Evolutionary conservation across 2,113 vertebrate genomes (phyloP).

Genomic region (Scophthalmus maximus): DNA sequence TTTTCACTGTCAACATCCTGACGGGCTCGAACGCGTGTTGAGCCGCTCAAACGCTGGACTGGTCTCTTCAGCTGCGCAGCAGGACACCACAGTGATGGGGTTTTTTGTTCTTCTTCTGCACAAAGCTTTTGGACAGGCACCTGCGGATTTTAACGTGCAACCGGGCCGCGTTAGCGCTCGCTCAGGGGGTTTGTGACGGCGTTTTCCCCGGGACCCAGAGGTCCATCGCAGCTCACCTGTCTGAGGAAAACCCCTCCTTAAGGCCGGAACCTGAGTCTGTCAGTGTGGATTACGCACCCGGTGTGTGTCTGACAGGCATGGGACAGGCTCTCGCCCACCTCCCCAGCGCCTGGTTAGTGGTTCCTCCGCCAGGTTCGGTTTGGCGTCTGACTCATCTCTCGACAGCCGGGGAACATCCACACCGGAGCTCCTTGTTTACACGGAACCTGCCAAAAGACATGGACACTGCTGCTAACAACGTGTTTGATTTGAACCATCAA

Average conservation of each 20-base stretch:
- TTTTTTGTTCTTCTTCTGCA: too few species aligned
- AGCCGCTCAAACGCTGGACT: slow-evolving; percentile 9
- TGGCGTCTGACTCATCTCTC: slow-evolving; percentile 20
- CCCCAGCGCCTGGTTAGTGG: slow-evolving; percentile 18
- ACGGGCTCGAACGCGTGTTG: slow-evolving; percentile 31
- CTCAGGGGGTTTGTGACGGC: slow-evolving; percentile 21
- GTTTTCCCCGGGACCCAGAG: slow-evolving; percentile 45
- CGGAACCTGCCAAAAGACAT: not conserved
- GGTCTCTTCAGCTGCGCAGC: slow-evolving; percentile 4
- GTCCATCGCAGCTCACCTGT: slow-evolving; percentile 62
- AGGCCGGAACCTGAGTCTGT: slow-evolving; percentile 53
- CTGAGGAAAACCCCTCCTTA: slow-evolving; percentile 51
- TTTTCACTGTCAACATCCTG: slow-evolving; percentile 42
- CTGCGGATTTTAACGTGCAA: slow-evolving; percentile 40
- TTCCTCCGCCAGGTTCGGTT: slow-evolving; percentile 1
- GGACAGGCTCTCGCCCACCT: not conserved
- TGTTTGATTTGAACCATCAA: too few species aligned
- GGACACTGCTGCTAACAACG: too few species aligned
- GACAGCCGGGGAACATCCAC: slow-evolving; percentile 11
- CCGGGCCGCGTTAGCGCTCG: slow-evolving; percentile 30
- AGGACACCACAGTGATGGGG: too few species aligned
- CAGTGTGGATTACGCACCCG: slow-evolving; percentile 46
- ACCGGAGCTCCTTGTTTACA: not conserved
- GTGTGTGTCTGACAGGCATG: slow-evolving; percentile 53
- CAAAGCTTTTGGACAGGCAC: slow-evolving; percentile 6